These are phyloP conservation scores for Thalassarche chlororhynchos DNA, from an alignment of 2,113 vertebrate species.

Conservation along the genomic window DNA sequence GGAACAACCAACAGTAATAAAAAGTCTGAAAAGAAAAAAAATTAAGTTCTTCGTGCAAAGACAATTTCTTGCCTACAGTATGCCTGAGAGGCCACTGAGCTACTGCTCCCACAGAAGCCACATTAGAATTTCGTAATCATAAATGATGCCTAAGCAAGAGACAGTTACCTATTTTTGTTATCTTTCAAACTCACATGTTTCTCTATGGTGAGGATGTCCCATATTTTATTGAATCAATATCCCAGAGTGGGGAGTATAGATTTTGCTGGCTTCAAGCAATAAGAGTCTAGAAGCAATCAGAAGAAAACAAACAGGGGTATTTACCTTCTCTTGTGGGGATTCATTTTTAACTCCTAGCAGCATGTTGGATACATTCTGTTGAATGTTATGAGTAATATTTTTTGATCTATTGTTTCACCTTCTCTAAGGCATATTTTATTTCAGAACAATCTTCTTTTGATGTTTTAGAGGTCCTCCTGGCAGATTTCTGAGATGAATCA, in stretches of 20 bases:
- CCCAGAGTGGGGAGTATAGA: neutral
- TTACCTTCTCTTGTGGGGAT: constrained; percentile 7
- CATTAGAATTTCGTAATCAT: neutral
- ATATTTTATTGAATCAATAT: constrained; percentile 30
- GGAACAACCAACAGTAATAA: neutral
- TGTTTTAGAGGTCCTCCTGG: neutral
- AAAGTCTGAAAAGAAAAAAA: neutral
- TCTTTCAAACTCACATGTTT: neutral
- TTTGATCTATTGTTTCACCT: constrained; percentile 14
- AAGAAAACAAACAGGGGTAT: constrained; percentile 11
- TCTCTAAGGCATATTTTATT: constrained; percentile 23
- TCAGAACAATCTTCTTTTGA: neutral
- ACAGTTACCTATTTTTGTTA: neutral
- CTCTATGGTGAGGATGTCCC: neutral
- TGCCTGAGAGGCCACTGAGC: neutral
- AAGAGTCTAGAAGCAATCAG: neutral
- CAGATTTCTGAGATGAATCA: neutral
- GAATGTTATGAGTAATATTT: neutral
- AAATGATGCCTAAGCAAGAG: neutral
- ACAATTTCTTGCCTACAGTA: neutral
- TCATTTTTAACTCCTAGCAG: neutral
- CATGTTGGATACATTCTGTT: neutral
- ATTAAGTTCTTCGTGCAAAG: neutral
- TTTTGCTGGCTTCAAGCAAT: constrained; percentile 23
- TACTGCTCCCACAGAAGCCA: neutral